phyloP scores from a whole-genome alignment of 2,797 vertebrate species.

The Salmo trutta region DNA sequence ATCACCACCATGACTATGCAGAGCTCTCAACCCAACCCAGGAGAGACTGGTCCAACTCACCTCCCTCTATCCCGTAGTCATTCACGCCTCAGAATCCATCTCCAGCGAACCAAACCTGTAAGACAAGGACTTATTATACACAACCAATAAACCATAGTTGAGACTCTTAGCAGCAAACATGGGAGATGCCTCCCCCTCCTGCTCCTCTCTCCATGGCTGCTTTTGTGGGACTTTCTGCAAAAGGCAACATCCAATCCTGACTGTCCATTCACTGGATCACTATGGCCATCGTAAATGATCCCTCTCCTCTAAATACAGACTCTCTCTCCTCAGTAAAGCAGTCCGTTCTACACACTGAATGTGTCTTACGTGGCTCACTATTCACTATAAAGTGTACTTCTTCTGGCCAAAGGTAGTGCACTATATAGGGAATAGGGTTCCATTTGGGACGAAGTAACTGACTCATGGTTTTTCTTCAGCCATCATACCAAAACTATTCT shows the following conservation, averaged over 20 bases:
- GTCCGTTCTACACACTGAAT: too few relatives aligned
- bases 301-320: not conserved
- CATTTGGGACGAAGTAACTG: not conserved
- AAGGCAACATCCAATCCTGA: not conserved
- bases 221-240: not conserved
- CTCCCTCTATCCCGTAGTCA: not conserved
- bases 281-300: not conserved
- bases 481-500: slow-evolving; percentile 45
- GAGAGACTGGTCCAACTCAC: not conserved
- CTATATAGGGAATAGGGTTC: not conserved
- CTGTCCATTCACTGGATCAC: not conserved
- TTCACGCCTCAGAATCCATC: not conserved
- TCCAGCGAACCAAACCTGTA: not conserved
- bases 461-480: not conserved
- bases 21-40: not conserved
- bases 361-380: not conserved
- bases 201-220: not conserved
- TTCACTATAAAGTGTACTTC: not conserved
- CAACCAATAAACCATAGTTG: not conserved
- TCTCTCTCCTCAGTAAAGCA: not conserved
- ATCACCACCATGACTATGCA: not conserved
- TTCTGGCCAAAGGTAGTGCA: not conserved
- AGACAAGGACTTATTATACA: not conserved
- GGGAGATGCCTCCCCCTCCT: too few relatives aligned
- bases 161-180: not conserved